phyloP scores from a whole-genome alignment of 2,888 invertebrate species.

The Unio pictorum region DNA sequence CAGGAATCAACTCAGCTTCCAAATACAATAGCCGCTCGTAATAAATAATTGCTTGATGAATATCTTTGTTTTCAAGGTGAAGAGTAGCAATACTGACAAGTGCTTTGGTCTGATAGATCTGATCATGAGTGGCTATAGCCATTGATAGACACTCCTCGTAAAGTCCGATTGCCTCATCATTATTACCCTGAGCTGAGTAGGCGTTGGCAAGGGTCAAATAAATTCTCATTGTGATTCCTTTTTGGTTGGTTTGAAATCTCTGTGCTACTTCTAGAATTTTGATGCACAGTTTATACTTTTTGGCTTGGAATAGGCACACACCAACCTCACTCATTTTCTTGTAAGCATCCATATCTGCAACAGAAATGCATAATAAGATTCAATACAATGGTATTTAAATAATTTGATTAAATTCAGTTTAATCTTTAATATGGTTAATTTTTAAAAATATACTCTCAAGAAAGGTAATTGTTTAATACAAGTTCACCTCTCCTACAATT shows the following conservation, averaged over 20 bases:
- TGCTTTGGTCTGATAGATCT: constrained; percentile 66
- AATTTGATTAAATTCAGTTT: not conserved
- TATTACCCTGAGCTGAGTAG: constrained; percentile 55
- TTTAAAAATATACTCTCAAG: not conserved
- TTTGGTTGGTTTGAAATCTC: constrained; percentile 66
- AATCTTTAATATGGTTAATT: not conserved
- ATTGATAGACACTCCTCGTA: constrained; percentile 64
- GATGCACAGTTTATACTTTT: constrained; percentile 57
- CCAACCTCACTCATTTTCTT: constrained; percentile 68
- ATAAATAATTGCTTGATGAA: constrained; percentile 63
- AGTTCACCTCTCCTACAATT: no score
- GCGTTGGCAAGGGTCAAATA: constrained; percentile 65
- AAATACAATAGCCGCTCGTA: constrained; percentile 67
- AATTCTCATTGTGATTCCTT: constrained; percentile 65
- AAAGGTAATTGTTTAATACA: not conserved
- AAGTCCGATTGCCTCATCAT: constrained; percentile 58
- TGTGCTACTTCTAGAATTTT: constrained; percentile 61
- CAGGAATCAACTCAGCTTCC: constrained; percentile 52
- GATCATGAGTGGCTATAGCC: constrained; percentile 66
- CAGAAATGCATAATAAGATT: not conserved
- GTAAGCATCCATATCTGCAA: constrained; percentile 66
- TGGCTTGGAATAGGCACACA: constrained; percentile 57
- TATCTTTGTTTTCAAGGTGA: constrained; percentile 60
- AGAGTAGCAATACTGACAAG: constrained; percentile 67
- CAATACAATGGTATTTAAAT: not conserved